phyloP scores from a whole-genome alignment of 2,888 invertebrate species.

The Slavum lentiscoides region DNA sequence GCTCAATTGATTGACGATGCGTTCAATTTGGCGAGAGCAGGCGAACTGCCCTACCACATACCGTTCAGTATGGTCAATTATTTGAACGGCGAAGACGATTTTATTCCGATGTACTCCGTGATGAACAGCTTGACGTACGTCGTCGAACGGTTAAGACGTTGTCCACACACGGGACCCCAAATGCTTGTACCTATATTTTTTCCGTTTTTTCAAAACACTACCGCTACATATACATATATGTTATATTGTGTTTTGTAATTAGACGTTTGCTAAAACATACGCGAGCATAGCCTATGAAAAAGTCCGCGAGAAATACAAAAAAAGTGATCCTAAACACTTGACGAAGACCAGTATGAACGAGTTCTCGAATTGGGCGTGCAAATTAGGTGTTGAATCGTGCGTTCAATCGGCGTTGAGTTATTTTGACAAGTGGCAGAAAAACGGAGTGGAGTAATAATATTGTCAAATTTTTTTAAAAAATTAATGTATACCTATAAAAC shows the following conservation, averaged over 20 bases:
- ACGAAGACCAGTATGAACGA: slow-evolving; percentile 33
- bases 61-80: slow-evolving; percentile 72
- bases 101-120: slow-evolving; percentile 65
- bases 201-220: not conserved
- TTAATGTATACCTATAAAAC: not conserved
- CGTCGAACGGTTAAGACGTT: slow-evolving; percentile 28
- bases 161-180: slow-evolving; percentile 33
- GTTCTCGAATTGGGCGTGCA: slow-evolving; percentile 48
- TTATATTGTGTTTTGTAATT: not conserved
- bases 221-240: not conserved
- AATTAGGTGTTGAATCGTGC: slow-evolving; percentile 37
- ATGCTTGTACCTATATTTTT: not conserved
- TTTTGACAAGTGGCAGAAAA: slow-evolving; percentile 16
- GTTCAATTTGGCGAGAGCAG: slow-evolving; percentile 72
- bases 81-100: slow-evolving; percentile 69
- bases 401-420: not conserved
- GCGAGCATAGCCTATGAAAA: slow-evolving; percentile 26
- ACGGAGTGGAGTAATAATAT: slow-evolving; percentile 7
- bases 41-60: slow-evolving; percentile 65
- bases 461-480: not conserved
- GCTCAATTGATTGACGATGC: slow-evolving; percentile 84
- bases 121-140: slow-evolving; percentile 30
- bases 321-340: slow-evolving; percentile 25
- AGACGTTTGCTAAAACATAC: slow-evolving; percentile 36
- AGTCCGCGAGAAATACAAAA: slow-evolving; percentile 8